Conservation (phyloP, 1,140 invertebrate genomes). For the Lutraria rhynchaena region DNA sequence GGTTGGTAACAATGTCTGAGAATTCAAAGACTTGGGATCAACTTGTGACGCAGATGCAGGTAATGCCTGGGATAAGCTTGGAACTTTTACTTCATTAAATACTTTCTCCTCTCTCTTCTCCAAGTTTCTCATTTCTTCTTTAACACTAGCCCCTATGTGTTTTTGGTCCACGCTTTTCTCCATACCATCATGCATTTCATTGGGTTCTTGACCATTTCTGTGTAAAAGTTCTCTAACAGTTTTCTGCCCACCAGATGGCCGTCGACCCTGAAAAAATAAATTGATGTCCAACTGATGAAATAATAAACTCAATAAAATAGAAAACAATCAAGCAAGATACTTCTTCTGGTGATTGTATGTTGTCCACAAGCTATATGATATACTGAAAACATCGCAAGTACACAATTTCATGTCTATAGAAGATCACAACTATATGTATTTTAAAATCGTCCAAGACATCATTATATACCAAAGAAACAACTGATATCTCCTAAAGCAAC, state of each 20-base stretch:
- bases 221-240: slow-evolving; percentile 52
- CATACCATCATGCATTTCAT: slow-evolving; percentile 1
- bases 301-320: too few species aligned
- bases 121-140: not conserved
- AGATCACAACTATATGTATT: too few species aligned
- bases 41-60: not conserved
- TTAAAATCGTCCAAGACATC: too few species aligned
- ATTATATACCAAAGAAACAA: too few species aligned
- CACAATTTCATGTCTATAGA: too few species aligned
- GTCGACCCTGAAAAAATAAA: slow-evolving; percentile 34
- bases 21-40: slow-evolving; percentile 13
- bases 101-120: not conserved
- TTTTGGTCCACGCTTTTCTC: not conserved
- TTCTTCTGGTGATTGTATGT: too few species aligned
- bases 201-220: slow-evolving; percentile 38
- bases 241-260: slow-evolving; percentile 50
- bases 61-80: slow-evolving; percentile 3
- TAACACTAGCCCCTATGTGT: not conserved
- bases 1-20: slow-evolving; percentile 25
- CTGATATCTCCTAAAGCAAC: too few species aligned
- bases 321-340: too few species aligned
- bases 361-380: too few species aligned
- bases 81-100: not conserved
- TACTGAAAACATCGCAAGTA: too few species aligned
- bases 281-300: too few species aligned